Evolutionary conservation across 2,113 vertebrate genomes (phyloP), one percentile per base, ranked within the genome.

Genomic region (Epinephelus lanceolatus): DNA sequence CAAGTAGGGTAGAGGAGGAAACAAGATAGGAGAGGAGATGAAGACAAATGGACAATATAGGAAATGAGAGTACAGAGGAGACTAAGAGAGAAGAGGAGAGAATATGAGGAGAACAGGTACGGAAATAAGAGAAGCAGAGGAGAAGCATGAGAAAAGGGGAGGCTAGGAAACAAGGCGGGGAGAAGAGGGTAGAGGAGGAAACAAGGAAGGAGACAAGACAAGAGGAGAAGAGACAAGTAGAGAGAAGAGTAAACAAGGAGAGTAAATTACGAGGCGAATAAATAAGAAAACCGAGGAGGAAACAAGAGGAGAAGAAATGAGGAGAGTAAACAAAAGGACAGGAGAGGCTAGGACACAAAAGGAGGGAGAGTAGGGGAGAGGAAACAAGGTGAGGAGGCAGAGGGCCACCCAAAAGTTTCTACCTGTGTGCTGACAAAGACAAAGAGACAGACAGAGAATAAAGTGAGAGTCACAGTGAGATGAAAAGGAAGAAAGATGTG

Each of bases 401-500:
- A 45, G 19, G n/a, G 17, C 6, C 56, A 63, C 66, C 66, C 25
- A 45, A 21, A 45, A 21, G 9, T 23, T 37, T 9, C 18, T 69
- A 12, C 19, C 60, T 55, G 55, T 55, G 4, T 62, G 27, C 40
- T 75, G 63, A 76, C 51, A 62, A 4, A 17, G 19, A 73, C 53
- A 45, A 52, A 52, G 71, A 33, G 53, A 71, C 52, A 42, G 71
- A 40, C 27, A 5, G 15, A 27, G 51, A 45, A 45, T 37, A 27
- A 42, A 68, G 42, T 5, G 37, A 68, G 49, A 37, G 40, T 11
- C 21, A 37, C 49, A 74, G 7, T 52, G 8, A 60, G 33, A 61
- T 21, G 75, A 81, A 70, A 11, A 27, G 23, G 19, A 53, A 68
- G 47, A 83, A 76, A 71, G 60, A n/a, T 53, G 5, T 71, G 76